Evolutionary conservation across 2,888 invertebrate species (phyloP), one percentile per base, ranked within the genome.

Genomic region (Drosophila tanythrix): DNA sequence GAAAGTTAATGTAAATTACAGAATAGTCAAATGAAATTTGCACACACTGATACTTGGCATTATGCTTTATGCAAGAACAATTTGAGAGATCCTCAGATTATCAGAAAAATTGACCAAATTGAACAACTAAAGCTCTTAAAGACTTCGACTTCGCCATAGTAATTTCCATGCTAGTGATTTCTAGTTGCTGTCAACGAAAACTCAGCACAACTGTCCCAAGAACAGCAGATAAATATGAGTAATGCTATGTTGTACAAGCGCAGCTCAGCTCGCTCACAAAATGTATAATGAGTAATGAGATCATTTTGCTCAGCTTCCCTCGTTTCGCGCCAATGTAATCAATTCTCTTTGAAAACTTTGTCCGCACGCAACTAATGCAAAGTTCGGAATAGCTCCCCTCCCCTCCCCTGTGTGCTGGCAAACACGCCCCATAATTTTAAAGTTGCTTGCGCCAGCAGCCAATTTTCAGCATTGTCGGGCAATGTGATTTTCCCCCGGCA

Each of bases 331-430:
- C 76, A 87, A 87, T 87, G 84, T 82, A 89, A 85, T 85, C 84
- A 85, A 85, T 89, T 85, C 70, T 67, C 77, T 73, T 81, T 81
- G 51, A 71, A 78, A 89, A 87, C 82, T 89, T 89, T 75, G 63
- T 57, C 71, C 63, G 62, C 55, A 46, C 68, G 55, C 55, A 67
- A 83, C 74, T 80, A 81, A 76, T 50, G 38, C 67, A 67, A 76
- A 76, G 74, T 82, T 74, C 61, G 27, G 58, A 53, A 65, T 46
- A 33, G 46, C 43, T 46, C 68, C 38, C 36, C 46, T 38, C 51
- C 29, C 18, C 7, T 4, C 21, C 1, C 21, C 21, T 21, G 21
- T 21, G 5, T 4, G 25, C 35, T 15, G 5, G 6, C 13, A 13
- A 15, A 56, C 27, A 18, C 35, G 38, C 76, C 70, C 50, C 13